A percentile compares a stretch with the other conserved stretches of the same genome.
Conservation (phyloP, 2,888 invertebrate genomes). For the Latrodectus hesperus region DNA sequence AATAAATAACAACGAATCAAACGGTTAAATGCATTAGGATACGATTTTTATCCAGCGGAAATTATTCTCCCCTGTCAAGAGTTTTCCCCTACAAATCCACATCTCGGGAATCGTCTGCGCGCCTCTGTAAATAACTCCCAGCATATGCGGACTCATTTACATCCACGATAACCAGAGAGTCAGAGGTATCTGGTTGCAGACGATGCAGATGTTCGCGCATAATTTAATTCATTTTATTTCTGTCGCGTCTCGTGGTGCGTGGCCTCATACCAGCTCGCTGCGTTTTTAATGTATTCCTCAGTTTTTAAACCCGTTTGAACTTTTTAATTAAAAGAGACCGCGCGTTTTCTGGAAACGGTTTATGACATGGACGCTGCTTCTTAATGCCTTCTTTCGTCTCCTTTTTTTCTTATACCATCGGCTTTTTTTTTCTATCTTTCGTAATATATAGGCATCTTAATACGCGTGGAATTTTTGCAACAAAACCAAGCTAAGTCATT, state of each 20-base stretch:
- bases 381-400: slow-evolving; percentile 1
- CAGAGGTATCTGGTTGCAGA: slow-evolving; percentile 32
- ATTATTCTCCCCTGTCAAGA: not conserved
- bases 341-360: slow-evolving; percentile 16
- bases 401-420: not conserved
- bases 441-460: too few relatives aligned
- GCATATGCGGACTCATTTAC: slow-evolving; percentile 37
- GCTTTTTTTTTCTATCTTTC: too few relatives aligned
- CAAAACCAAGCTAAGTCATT: too few relatives aligned
- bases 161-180: slow-evolving; percentile 12
- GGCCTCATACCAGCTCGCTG: slow-evolving; percentile 8
- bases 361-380: slow-evolving; percentile 10
- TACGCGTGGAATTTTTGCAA: too few relatives aligned
- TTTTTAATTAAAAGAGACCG: slow-evolving; percentile 53
- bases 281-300: slow-evolving; percentile 33
- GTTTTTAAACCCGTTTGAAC: slow-evolving; percentile 54
- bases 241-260: slow-evolving; percentile 24
- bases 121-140: slow-evolving; percentile 28
- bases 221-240: slow-evolving; percentile 39
- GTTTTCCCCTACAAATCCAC: not conserved
- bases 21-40: not conserved
- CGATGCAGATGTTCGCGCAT: slow-evolving; percentile 49
- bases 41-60: slow-evolving; percentile 1
- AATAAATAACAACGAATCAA: slow-evolving; percentile 25
- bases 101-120: slow-evolving; percentile 9